phyloP scores from a whole-genome alignment of 2,888 invertebrate species.

The Chouioia cunea region DNA sequence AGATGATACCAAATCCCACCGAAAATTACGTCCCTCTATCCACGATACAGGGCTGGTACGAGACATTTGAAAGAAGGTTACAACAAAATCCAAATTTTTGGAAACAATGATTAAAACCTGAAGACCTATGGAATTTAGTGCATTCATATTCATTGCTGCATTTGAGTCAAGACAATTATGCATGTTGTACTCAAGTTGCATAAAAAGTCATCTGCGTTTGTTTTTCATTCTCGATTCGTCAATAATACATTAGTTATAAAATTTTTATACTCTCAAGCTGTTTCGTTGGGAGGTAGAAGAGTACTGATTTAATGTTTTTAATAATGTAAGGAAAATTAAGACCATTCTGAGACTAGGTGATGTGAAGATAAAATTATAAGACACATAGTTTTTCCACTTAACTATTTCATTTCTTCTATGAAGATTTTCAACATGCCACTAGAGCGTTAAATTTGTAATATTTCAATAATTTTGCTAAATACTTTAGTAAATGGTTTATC shows the following conservation, averaged over 20 bases:
- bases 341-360: neutral
- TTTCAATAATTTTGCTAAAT: constrained; percentile 12
- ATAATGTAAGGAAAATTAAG: neutral
- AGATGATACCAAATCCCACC: constrained; percentile 83
- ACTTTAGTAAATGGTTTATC: constrained; percentile 1
- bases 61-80: constrained; percentile 89
- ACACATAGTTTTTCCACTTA: too few species aligned
- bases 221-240: constrained; percentile 9
- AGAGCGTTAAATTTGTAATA: neutral
- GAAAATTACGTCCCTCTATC: constrained; percentile 90
- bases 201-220: constrained; percentile 18
- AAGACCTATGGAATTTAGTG: constrained; percentile 34
- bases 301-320: constrained; percentile 5
- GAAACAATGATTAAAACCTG: constrained; percentile 71
- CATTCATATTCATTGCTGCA: constrained; percentile 34
- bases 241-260: constrained; percentile 6
- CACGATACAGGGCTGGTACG: constrained; percentile 93
- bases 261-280: constrained; percentile 23
- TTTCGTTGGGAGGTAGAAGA: constrained; percentile 9
- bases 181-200: constrained; percentile 14
- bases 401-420: too few species aligned
- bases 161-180: constrained; percentile 36
- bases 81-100: constrained; percentile 95
- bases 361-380: neutral
- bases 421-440: neutral